A percentile compares a stretch with the other conserved stretches of the same genome.
Evolutionary conservation across 2,888 invertebrate genomes (phyloP).

Genomic region (Ptychoptera contaminata): DNA sequence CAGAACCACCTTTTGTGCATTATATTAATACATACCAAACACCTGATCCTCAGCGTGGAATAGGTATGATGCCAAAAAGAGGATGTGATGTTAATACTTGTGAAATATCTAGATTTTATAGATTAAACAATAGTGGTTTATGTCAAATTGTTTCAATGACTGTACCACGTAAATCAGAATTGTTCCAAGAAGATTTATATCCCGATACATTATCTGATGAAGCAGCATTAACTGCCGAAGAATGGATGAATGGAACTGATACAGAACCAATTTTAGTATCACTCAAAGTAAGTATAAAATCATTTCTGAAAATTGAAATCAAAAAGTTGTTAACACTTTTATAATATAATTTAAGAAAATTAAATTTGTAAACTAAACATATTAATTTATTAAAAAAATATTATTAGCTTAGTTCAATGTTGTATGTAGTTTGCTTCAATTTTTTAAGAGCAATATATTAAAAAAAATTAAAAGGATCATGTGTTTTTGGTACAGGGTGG

Average conservation of each 20-base stretch:
- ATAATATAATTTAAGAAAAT: no score
- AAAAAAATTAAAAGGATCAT: conserved; percentile 43
- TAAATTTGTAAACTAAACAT: no score
- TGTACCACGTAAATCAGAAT: conserved; percentile 91
- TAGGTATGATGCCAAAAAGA: conserved; percentile 95
- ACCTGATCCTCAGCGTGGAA: conserved; percentile 93
- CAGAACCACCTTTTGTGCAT: conserved; percentile 87
- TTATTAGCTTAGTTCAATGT: neutral
- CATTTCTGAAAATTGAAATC: no score
- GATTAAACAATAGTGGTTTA: conserved; percentile 83
- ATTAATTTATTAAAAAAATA: no score
- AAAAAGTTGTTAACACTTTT: no score
- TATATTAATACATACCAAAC: conserved; percentile 96
- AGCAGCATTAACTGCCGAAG: conserved; percentile 77
- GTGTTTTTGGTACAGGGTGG: conserved; percentile 51
- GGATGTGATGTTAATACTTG: conserved; percentile 89
- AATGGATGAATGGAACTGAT: conserved; percentile 81
- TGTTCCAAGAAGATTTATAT: conserved; percentile 94
- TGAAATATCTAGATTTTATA: conserved; percentile 90
- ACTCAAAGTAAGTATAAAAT: conserved; percentile 53
- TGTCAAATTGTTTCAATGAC: conserved; percentile 93
- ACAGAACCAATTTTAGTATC: conserved; percentile 85
- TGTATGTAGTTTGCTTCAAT: neutral
- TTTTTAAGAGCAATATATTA: conserved; percentile 23
- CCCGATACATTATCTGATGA: conserved; percentile 88